phyloP scores from a whole-genome alignment of 2,797 vertebrate species.

The Poecilia picta region DNA sequence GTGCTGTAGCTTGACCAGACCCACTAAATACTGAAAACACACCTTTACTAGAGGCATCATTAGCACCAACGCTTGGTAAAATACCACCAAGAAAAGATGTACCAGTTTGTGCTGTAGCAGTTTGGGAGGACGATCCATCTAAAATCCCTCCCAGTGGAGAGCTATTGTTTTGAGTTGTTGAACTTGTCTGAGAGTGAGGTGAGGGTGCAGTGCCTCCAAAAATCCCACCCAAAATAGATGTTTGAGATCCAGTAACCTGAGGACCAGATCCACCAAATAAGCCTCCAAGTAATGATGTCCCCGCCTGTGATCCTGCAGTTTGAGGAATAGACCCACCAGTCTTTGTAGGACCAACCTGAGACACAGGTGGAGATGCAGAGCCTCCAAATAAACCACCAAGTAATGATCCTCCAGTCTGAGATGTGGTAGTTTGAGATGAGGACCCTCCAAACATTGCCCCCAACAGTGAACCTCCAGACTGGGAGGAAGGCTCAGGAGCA shows the following conservation, averaged over 20 bases:
- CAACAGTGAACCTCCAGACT: constrained; percentile 72
- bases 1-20: constrained; percentile 50
- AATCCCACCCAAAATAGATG: constrained; percentile 76
- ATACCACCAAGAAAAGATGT: constrained; percentile 64
- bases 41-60: constrained; percentile 75
- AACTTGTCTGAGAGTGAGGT: constrained; percentile 61
- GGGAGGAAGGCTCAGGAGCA: constrained; percentile 66
- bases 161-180: constrained; percentile 61
- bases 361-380: constrained; percentile 47
- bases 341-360: constrained; percentile 48
- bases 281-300: constrained; percentile 80
- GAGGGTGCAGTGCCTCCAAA: constrained; percentile 72
- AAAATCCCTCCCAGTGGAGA: constrained; percentile 72
- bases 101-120: constrained; percentile 49
- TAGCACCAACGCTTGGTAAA: constrained; percentile 66
- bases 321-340: constrained; percentile 60
- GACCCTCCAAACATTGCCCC: constrained; percentile 76
- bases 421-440: constrained; percentile 61
- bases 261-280: constrained; percentile 70
- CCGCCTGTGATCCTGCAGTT: constrained; percentile 67
- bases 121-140: constrained; percentile 62
- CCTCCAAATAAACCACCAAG: constrained; percentile 81
- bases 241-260: constrained; percentile 57
- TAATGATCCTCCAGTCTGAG: constrained; percentile 78
- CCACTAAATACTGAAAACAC: constrained; percentile 82